Evolutionary conservation across 2,113 vertebrate genomes (phyloP).

Genomic region (Smithornis capensis): DNA sequence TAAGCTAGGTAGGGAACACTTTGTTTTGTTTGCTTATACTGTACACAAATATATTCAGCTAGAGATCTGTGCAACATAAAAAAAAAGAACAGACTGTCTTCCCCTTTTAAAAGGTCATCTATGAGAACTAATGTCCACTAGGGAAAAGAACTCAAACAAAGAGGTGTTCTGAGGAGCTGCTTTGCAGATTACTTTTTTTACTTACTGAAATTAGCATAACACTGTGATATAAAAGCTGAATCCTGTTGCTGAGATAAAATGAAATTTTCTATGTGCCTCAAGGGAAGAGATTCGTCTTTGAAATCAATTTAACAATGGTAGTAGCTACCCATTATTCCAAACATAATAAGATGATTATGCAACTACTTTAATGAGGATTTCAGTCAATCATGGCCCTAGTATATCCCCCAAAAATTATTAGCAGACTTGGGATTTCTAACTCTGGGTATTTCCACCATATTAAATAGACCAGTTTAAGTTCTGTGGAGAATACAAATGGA

Average conservation of each 20-base stretch:
- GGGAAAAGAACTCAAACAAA: not conserved
- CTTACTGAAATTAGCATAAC: not conserved
- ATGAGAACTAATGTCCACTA: not conserved
- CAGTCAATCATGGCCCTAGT: not conserved
- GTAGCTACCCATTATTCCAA: not conserved
- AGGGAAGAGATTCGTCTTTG: not conserved
- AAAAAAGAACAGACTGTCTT: not conserved
- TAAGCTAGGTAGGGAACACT: not conserved
- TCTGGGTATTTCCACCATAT: not conserved
- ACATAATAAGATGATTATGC: not conserved
- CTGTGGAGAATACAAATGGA: not conserved
- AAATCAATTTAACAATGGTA: not conserved
- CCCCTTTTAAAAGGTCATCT: not conserved
- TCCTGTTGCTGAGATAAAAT: not conserved
- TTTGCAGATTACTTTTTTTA: not conserved
- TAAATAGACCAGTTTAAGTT: not conserved
- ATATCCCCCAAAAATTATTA: not conserved
- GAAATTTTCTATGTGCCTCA: not conserved
- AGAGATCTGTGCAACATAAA: not conserved
- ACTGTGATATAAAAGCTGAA: conserved; percentile 1
- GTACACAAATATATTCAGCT: not conserved
- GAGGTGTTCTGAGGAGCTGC: not conserved
- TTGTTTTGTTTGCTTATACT: not conserved
- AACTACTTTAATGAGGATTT: not conserved
- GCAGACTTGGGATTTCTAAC: not conserved